Evolutionary conservation across 2,797 vertebrate species (phyloP), one percentile per base, ranked within the genome.

Genomic region (Lycodopsis pacificus): DNA sequence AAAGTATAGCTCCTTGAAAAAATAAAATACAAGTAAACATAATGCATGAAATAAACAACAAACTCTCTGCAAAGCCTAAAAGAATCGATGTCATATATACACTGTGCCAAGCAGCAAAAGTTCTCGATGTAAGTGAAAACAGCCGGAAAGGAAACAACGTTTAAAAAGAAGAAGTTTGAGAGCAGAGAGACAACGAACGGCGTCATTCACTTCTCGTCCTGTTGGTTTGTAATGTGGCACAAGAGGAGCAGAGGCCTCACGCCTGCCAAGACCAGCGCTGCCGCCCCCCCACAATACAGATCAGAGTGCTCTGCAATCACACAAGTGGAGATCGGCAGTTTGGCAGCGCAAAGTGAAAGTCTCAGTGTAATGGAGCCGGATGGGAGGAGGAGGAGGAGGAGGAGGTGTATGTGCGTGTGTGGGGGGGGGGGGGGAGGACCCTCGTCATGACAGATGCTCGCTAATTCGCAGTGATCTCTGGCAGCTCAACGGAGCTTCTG

Each of bases 401-500:
- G 12, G 61, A 74, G 25, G 25, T 25, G 25, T 25, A 2, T 27
- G 25, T 27, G 25, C 2, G 25, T 27, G 27, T 27, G 27, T 27
- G 27, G 71, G 65, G 72, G 64, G 14, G 8, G 78, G 3, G 66
- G 75, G 19, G 76, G 70, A 0, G 30, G 30, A 92, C 90, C 82
- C 83, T 75, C 82, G 73, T 92, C 86, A 83, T 59, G 79, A 87
- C 90, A 91, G 92, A 90, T 80, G 82, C 81, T 82, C 2, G 56
- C 80, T 93, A 91, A 93, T 92, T 83, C 71, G 25, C 69, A 80
- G 76, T 65, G 90, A 92, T 87, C 72, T 76, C 13, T 80, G 4
- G 90, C 81, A 54, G 79, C 88, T 84, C 85, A 25, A 17, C 2
- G n/a, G 68, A 74, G 73, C 80, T 40, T 74, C 85, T 77, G 86